Evolutionary conservation across 2,797 vertebrate genomes (phyloP).

Genomic region (Malurus splendens): DNA sequence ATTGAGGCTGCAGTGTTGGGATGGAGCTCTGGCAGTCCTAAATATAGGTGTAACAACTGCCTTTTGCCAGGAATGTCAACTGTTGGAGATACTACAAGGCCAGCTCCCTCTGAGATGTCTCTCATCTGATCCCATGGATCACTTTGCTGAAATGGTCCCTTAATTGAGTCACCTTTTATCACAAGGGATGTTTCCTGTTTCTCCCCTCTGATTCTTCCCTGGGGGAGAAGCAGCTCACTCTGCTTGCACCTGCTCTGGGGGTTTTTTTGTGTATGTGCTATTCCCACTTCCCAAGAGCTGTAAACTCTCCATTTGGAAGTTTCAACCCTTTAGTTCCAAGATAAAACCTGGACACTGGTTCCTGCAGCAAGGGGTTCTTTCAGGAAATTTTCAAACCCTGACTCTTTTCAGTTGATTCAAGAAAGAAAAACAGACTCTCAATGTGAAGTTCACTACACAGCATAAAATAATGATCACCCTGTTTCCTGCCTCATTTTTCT

Average conservation of each 20-base stretch:
- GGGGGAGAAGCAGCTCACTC: neutral
- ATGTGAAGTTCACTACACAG: neutral
- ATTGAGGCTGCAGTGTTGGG: neutral
- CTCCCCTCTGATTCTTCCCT: neutral
- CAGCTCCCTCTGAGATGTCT: neutral
- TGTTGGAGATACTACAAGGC: neutral
- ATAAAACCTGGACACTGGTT: neutral
- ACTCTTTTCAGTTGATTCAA: neutral
- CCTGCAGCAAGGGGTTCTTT: neutral
- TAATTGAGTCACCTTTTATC: neutral
- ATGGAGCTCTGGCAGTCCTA: neutral
- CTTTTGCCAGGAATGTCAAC: neutral
- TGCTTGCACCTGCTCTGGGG: neutral
- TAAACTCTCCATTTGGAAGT: neutral
- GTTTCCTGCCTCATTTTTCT: neutral
- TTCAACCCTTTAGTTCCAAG: neutral
- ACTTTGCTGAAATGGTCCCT: neutral
- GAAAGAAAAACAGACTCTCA: neutral
- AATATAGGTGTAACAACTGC: rapidly evolving
- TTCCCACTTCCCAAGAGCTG: neutral
- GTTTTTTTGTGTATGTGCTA: neutral
- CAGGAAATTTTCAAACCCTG: neutral
- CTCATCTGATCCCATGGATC: neutral
- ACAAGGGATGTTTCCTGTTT: neutral
- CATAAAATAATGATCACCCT: neutral